These are phyloP conservation scores for Agapornis roseicollis DNA, from an alignment of 2,113 vertebrate species.

Conservation along the genomic window DNA sequence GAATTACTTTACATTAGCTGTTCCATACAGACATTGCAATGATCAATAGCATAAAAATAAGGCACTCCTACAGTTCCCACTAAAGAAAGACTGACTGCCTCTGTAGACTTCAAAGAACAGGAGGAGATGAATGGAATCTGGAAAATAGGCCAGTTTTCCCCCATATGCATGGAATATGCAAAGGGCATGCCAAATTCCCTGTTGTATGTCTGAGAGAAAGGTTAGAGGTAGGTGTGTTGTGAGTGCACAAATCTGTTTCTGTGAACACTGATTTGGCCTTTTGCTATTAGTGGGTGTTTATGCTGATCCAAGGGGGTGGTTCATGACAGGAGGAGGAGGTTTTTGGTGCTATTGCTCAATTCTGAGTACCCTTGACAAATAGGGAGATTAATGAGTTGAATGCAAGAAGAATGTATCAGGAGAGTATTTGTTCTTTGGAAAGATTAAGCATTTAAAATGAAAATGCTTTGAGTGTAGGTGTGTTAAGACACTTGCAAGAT, in stretches of 20 bases:
- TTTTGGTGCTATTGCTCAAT: background rate
- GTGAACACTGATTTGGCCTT: background rate
- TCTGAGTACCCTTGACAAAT: background rate
- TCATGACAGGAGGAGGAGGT: slow-evolving; percentile 19
- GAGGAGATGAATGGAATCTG: background rate
- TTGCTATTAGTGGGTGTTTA: background rate
- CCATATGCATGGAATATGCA: background rate
- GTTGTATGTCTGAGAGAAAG: background rate
- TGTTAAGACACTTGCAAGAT: background rate
- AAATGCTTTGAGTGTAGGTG: background rate
- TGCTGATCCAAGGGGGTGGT: background rate
- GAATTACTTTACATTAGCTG: slow-evolving; percentile 5
- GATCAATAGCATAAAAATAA: slow-evolving; percentile 4
- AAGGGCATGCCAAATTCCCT: background rate
- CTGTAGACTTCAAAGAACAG: background rate
- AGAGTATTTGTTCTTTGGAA: slow-evolving; percentile 5
- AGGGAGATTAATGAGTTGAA: slow-evolving; percentile 39
- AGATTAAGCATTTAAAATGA: slow-evolving; percentile 15
- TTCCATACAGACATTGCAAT: background rate
- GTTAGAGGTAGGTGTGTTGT: background rate
- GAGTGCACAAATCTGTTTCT: background rate
- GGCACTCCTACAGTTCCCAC: background rate
- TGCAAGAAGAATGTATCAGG: background rate
- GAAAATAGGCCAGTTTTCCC: background rate
- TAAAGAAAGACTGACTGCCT: background rate